Evolutionary conservation across 1,140 invertebrate species (phyloP), one percentile per base, ranked within the genome.

Genomic region (Drosophila murphyi): DNA sequence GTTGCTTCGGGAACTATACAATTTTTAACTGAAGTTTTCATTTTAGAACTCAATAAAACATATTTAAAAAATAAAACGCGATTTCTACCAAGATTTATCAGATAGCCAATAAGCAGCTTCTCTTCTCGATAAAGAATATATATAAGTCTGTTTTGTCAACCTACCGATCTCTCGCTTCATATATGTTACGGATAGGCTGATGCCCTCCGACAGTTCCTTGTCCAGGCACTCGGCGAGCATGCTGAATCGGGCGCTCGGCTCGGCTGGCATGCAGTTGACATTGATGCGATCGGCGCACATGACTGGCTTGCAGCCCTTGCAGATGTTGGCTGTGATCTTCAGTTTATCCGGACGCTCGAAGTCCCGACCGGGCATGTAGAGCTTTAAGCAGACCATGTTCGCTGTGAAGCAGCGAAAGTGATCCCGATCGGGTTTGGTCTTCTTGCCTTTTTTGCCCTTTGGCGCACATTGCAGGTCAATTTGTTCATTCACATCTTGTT

Each of bases 351-450:
- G 65, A 10, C 45, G 56, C 31, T 77, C 76, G 10, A 87, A 87
- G 2, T 80, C 72, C 5, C 72, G 45, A 2, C 83, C 83, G 4
- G 83, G 83, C 83, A 87, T 77, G 5, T 88, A 41, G 7, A 87
- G 56, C 28, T 68, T 80, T 41, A 54, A 67, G 43, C 61, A 79
- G 12, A 82, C 69, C 57, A 87, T 65, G 6, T 87, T 87, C 3
- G 59, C 60, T 2, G 65, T 52, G 3, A 79, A 82, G 34, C 63
- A 80, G 5, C 55, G 59, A 5, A 67, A 47, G 0, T 63, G 32
- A 0, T 54, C 62, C 37, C 48, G 67, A 3, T 56, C 55, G 7
- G n/a, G n/a, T 10, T 77, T 75, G 32, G 12, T 31, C 54, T 89
- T 78, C 20, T 88, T 69, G 4, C 79, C 69, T 8, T 65, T 61